These are phyloP conservation scores for Aix galericulata DNA, from an alignment of 2,113 vertebrate genomes.

Conservation along the genomic window DNA sequence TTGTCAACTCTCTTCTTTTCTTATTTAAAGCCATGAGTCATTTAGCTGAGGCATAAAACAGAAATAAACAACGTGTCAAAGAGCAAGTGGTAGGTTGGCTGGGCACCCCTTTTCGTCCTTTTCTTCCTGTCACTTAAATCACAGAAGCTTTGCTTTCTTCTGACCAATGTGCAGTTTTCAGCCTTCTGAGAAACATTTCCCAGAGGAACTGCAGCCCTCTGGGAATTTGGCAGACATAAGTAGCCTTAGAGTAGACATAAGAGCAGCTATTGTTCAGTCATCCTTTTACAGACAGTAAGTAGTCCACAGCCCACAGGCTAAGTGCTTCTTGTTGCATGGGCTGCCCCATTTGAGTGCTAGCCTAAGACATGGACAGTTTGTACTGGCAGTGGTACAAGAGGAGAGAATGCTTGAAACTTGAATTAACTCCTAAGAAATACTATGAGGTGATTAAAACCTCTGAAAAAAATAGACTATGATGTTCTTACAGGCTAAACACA, in stretches of 20 bases:
- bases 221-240: not conserved
- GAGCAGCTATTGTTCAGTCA: not conserved
- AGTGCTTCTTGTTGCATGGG: not conserved
- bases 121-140: not conserved
- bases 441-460: not conserved
- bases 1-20: not conserved
- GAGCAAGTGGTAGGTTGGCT: not conserved
- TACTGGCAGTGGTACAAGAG: not conserved
- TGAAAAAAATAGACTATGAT: not conserved
- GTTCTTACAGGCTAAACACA: rapidly evolving
- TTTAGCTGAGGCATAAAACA: not conserved
- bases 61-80: not conserved
- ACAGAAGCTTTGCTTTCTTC: not conserved
- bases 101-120: not conserved
- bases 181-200: not conserved
- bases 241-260: not conserved
- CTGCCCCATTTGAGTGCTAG: not conserved
- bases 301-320: not conserved
- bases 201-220: not conserved
- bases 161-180: not conserved
- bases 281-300: not conserved
- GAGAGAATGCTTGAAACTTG: not conserved
- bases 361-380: not conserved
- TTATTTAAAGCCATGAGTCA: conserved; percentile 14
- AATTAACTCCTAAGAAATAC: not conserved